phyloP scores from a whole-genome alignment of 2,888 invertebrate species.

The Heliconius sara region DNA sequence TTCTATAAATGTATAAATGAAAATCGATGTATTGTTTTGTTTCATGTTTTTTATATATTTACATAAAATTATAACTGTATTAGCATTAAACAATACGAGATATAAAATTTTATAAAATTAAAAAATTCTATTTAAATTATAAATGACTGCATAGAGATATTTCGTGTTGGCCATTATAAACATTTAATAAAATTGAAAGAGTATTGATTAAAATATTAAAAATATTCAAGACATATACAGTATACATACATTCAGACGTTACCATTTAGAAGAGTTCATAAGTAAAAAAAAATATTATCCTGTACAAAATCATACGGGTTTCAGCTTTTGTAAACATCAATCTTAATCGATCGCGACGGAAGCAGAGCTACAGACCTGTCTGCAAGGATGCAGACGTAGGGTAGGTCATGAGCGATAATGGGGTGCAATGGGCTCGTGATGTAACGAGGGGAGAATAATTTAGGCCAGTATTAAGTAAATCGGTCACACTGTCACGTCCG shows the following conservation, averaged over 20 bases:
- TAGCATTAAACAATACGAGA: background rate
- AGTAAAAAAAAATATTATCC: background rate
- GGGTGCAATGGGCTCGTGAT: conserved; percentile 51
- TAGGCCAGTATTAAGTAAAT: conserved; percentile 18
- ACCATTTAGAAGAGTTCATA: background rate
- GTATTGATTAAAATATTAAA: background rate
- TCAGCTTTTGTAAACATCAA: conserved; percentile 38
- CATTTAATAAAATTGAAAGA: background rate
- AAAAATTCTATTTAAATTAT: conserved; percentile 5
- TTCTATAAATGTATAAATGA: background rate
- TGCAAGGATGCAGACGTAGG: conserved; percentile 64
- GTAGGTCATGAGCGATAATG: conserved; percentile 62
- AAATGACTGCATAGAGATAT: background rate
- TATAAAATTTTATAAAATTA: background rate
- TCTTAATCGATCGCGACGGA: conserved; percentile 43
- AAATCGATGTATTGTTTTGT: background rate
- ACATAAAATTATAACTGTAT: background rate
- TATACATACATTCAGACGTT: background rate
- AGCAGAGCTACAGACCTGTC: conserved; percentile 49
- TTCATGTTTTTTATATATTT: background rate
- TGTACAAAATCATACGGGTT: background rate
- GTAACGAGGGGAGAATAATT: conserved; percentile 34
- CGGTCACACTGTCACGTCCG: background rate
- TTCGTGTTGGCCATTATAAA: background rate
- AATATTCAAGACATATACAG: background rate